Conservation (phyloP, 2,113 vertebrate species). For the Esox niger region DNA sequence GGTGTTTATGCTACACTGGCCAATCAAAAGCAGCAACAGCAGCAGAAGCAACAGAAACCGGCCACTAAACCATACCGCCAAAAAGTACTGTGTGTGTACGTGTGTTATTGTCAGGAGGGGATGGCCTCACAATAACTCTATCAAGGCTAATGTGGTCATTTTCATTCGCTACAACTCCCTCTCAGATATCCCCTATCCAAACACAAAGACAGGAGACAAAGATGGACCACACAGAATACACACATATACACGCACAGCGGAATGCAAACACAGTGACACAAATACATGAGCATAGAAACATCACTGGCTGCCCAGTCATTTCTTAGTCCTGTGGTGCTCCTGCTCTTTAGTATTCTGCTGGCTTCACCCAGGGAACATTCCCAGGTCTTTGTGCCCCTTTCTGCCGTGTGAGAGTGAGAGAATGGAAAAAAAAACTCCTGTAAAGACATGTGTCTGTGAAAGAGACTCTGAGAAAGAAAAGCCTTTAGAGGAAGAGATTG, state of each 20-base stretch:
- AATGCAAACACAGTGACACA: slow-evolving; percentile 10
- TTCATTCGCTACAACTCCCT: background rate
- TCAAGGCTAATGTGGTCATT: background rate
- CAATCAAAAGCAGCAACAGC: background rate
- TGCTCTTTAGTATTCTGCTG: slow-evolving; percentile 45
- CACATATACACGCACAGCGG: background rate
- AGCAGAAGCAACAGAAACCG: background rate
- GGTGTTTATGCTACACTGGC: background rate
- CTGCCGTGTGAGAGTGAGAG: slow-evolving; percentile 1
- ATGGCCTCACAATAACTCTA: too few relatives aligned
- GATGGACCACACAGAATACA: background rate
- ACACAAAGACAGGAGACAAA: too few relatives aligned
- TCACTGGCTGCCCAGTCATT: background rate
- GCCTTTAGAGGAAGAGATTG: background rate
- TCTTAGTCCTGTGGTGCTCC: slow-evolving; percentile 7
- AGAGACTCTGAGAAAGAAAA: background rate
- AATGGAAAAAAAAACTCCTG: background rate
- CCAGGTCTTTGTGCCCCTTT: slow-evolving; percentile 17
- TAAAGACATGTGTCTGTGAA: background rate
- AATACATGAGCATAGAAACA: background rate
- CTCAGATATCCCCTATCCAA: background rate
- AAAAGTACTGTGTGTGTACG: background rate
- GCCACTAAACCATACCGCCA: too few relatives aligned
- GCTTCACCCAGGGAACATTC: slow-evolving; percentile 26
- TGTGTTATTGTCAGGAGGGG: background rate